These are phyloP conservation scores for Rhinopithecus roxellana DNA, from an alignment of 2,113 vertebrate genomes.

Conservation along the genomic window DNA sequence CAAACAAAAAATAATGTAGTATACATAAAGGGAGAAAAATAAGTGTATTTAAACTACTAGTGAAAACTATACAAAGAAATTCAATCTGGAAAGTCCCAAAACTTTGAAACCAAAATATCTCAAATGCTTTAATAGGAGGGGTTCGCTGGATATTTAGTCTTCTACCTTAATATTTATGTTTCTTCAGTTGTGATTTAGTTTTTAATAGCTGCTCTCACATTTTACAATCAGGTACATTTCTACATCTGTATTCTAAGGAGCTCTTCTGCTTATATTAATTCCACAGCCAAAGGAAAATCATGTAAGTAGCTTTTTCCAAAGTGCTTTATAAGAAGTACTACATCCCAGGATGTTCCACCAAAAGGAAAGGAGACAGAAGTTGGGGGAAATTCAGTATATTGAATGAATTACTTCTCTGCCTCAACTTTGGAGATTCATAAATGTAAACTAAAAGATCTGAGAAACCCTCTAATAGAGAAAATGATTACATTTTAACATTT, in stretches of 20 bases:
- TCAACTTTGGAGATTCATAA: background rate
- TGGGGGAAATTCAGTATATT: background rate
- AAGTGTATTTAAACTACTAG: background rate
- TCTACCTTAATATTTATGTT: background rate
- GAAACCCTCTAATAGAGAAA: background rate
- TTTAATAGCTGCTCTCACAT: background rate
- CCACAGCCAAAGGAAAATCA: conserved; percentile 17
- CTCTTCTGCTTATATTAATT: background rate
- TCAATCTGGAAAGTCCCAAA: background rate
- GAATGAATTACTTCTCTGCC: background rate
- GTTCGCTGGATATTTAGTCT: background rate
- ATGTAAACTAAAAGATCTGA: background rate
- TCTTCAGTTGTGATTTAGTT: background rate
- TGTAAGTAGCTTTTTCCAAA: background rate
- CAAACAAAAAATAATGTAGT: background rate
- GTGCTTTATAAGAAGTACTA: conserved; percentile 11
- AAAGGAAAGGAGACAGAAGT: background rate
- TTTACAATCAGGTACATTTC: conserved; percentile 14
- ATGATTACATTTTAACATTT: background rate
- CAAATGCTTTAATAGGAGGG: background rate
- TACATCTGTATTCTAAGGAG: background rate
- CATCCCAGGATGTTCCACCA: background rate
- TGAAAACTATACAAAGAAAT: background rate
- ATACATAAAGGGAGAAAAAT: background rate
- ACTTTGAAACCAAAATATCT: background rate